These are phyloP conservation scores for Nomada flava DNA, from an alignment of 2,888 invertebrate genomes.

Conservation along the genomic window DNA sequence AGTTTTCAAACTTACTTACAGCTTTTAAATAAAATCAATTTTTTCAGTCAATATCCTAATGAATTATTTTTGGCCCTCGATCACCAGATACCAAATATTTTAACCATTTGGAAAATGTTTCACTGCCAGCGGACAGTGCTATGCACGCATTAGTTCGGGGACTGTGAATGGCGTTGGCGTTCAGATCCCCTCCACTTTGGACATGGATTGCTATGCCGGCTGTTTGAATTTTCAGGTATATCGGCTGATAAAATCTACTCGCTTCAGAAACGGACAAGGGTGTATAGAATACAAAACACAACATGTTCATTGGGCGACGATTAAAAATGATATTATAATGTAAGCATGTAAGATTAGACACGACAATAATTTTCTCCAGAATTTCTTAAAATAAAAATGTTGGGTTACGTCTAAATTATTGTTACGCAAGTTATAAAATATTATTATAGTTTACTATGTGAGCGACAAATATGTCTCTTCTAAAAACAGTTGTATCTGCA, in stretches of 20 bases:
- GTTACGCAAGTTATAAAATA: no score
- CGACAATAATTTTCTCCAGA: no score
- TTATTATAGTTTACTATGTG: no score
- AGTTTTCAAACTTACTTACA: constrained; percentile 21
- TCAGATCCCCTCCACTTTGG: constrained; percentile 53
- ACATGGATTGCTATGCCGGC: constrained; percentile 35
- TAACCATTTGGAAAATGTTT: constrained; percentile 39
- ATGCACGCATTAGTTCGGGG: constrained; percentile 47
- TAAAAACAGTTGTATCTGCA: no score
- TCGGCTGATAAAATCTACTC: background rate
- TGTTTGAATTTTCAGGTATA: constrained; percentile 4
- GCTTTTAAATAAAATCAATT: constrained; percentile 1
- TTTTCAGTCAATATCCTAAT: background rate
- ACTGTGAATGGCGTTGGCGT: constrained; percentile 62
- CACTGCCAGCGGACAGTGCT: constrained; percentile 16
- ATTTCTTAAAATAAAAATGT: no score
- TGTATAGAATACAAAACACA: background rate
- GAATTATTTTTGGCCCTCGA: background rate
- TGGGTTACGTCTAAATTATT: no score
- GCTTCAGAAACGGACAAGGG: no score
- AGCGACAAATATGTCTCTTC: no score
- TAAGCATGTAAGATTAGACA: no score
- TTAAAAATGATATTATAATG: no score
- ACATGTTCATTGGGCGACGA: background rate
- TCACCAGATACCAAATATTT: constrained; percentile 53